These are phyloP conservation scores for Cirrhinus mrigala DNA, from an alignment of 2,797 vertebrate species.

Conservation along the genomic window DNA sequence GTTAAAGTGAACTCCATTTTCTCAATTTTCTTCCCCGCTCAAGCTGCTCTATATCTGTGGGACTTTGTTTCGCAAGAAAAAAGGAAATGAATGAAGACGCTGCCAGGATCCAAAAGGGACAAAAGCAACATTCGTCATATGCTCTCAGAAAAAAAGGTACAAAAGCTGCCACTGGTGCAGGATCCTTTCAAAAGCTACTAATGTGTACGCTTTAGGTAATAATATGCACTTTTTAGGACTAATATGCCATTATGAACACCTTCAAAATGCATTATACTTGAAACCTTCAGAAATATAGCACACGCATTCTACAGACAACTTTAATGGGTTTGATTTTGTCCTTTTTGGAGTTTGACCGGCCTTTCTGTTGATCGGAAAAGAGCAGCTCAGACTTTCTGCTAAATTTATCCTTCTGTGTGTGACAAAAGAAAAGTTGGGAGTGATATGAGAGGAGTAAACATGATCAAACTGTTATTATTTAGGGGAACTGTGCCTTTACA, in stretches of 20 bases:
- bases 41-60: not conserved
- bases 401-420: not conserved
- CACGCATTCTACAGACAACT: not conserved
- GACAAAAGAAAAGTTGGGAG: not conserved
- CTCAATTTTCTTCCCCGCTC: slow-evolving; percentile 4
- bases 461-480: not conserved
- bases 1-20: slow-evolving; percentile 12
- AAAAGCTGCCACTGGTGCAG: not conserved
- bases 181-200: not conserved
- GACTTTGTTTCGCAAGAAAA: not conserved
- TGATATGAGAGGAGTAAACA: not conserved
- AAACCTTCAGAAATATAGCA: not conserved
- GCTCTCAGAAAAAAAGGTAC: not conserved
- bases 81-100: not conserved
- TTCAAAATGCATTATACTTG: too few species aligned
- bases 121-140: not conserved
- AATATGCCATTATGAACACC: not conserved
- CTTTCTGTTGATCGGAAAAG: not conserved
- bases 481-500: not conserved
- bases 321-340: not conserved
- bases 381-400: not conserved
- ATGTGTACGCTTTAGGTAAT: not conserved
- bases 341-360: not conserved
- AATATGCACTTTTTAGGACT: not conserved
- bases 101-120: not conserved